Percentiles rank a stretch among this genome's conserved stretches.
Conservation (phyloP, 2,797 vertebrate species). For the Todus mexicanus region DNA sequence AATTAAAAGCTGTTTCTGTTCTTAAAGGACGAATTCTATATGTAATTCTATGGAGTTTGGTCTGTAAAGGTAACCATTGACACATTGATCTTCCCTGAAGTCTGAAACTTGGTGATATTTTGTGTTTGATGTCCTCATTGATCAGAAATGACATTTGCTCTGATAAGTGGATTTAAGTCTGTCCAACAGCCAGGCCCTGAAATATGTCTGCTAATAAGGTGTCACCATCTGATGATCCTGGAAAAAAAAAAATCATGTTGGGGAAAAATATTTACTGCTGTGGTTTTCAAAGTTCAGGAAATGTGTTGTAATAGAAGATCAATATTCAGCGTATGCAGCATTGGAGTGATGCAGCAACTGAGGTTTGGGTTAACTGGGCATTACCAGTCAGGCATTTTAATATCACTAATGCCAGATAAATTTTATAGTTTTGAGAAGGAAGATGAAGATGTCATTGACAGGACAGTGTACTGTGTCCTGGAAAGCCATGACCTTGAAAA, state of each 20-base stretch:
- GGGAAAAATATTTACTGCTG: not conserved
- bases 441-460: not conserved
- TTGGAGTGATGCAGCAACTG: not conserved
- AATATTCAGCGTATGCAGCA: not conserved
- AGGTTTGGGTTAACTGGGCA: not conserved
- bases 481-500: not conserved
- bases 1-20: conserved; percentile 39
- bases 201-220: not conserved
- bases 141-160: not conserved
- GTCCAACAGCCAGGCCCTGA: not conserved
- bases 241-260: too few species aligned
- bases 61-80: not conserved
- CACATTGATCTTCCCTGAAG: not conserved
- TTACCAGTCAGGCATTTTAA: not conserved
- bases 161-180: not conserved
- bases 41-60: not conserved
- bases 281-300: not conserved
- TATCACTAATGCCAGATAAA: not conserved
- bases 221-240: not conserved
- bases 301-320: not conserved
- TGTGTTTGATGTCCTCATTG: not conserved
- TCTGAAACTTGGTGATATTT: not conserved
- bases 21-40: not conserved
- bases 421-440: not conserved
- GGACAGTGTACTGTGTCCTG: not conserved